These are phyloP conservation scores for Parazoanthus darwini DNA, from an alignment of 92 coral and sea anemone species.

Conservation along the genomic window DNA sequence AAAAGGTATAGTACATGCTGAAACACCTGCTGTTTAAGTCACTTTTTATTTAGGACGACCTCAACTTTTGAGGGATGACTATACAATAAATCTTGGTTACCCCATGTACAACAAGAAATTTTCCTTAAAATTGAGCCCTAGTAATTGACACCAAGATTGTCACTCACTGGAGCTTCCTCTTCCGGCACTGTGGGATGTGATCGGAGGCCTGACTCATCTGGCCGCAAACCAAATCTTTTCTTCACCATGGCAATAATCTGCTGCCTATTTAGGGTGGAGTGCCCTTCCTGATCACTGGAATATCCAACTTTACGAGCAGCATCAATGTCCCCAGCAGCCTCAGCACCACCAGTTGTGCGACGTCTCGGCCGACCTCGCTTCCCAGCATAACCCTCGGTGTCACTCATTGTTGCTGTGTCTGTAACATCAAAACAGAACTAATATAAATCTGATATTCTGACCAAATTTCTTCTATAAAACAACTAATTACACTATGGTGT, in stretches of 20 bases:
- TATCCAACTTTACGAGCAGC: conserved; percentile 69
- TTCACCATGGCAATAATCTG: conserved; percentile 88
- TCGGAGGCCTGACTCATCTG: conserved; percentile 54
- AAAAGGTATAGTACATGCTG: no score
- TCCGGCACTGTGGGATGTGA: conserved; percentile 57
- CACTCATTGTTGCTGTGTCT: conserved; percentile 91
- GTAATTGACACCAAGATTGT: not conserved
- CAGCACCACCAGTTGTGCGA: conserved; percentile 87
- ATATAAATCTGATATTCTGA: not conserved
- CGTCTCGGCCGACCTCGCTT: conserved; percentile 78
- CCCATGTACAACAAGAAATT: no score
- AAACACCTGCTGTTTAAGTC: no score
- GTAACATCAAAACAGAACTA: not conserved
- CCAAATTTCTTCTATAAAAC: not conserved
- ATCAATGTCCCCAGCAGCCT: conserved; percentile 65
- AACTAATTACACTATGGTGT: not conserved
- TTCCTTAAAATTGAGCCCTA: no score
- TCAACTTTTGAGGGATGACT: no score
- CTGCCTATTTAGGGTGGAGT: conserved; percentile 74
- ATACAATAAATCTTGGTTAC: no score
- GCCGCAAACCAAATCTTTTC: conserved; percentile 82
- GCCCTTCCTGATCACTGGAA: conserved; percentile 79
- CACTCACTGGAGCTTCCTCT: conserved; percentile 50
- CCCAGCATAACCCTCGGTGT: conserved; percentile 72
- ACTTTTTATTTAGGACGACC: no score